Evolutionary conservation across 2,113 vertebrate genomes (phyloP), one percentile per base, ranked within the genome.

Genomic region (Corvus hawaiiensis): DNA sequence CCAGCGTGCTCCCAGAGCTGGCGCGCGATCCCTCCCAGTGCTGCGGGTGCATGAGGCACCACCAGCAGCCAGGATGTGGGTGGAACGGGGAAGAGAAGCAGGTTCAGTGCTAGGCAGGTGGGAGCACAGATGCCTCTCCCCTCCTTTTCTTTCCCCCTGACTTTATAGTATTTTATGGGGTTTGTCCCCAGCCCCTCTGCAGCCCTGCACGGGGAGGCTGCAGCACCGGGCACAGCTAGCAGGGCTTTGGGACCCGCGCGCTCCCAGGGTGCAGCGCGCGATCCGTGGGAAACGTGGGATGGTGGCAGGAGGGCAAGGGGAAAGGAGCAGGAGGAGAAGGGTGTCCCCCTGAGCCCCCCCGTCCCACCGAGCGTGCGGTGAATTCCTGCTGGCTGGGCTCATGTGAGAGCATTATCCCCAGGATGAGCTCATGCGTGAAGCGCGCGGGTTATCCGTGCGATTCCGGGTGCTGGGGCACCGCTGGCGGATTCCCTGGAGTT

Each of bases 381-480:
- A 84, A 97, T 97, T 95, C 93, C 95, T 94, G 90, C 52, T 2
- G 69, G 51, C 84, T 97, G 91, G 94, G 78, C 93, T 97, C 91
- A 90, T 92, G 84, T 1, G 69, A 59, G 94, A 92, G 91, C 87
- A 92, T 97, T 96, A 91, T 92, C 93, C 90, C 48, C 10, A 11
- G 75, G 93, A 92, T 97, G 97, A 98, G 95, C 97, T 98, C 96
- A 96, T 92, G 94, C 55, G 24, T 16, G 20, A 96, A 82, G 95
- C 95, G 55, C 80, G 96, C 94, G 46, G 96, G 94, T 86, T 97
- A 98, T 98, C 97, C 51, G 68, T 97, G 97, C 66, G 74, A 96
- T 97, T 96, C 96, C 79, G 94, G 97, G 95, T 94, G 97, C 98
- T 95, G 98, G 97, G 97, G 97, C 97, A 94, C 95, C 90, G 86